A percentile compares a stretch with the other conserved stretches of the same genome.
phyloP scores from a whole-genome alignment of 2,888 invertebrate genomes.

The Volucella zonaria region DNA sequence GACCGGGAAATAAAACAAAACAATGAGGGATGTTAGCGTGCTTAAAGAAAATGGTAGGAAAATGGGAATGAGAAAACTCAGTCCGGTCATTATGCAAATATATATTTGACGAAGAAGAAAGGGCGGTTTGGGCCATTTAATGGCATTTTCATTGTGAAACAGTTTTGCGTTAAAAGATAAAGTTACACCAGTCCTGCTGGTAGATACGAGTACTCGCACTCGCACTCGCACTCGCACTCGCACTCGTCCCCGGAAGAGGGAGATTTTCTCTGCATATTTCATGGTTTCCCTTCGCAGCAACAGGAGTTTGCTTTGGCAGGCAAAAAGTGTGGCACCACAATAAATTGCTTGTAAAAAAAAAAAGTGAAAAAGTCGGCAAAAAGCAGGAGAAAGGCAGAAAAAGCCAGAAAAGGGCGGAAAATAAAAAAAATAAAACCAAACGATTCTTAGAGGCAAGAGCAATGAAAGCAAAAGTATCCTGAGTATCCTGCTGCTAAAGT shows the following conservation, averaged over 20 bases:
- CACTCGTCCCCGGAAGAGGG: not conserved
- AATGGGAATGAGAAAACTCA: slow-evolving; percentile 36
- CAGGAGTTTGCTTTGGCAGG: slow-evolving; percentile 51
- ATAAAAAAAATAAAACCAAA: slow-evolving; percentile 50
- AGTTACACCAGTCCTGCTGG: slow-evolving; percentile 41
- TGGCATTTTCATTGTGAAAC: slow-evolving; percentile 70
- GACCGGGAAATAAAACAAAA: not conserved
- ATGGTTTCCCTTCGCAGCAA: slow-evolving; percentile 63
- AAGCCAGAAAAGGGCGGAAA: slow-evolving; percentile 25
- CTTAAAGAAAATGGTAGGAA: too few relatives aligned
- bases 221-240: too few relatives aligned
- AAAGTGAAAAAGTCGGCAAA: slow-evolving; percentile 25
- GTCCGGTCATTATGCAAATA: slow-evolving; percentile 70
- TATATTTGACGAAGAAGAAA: slow-evolving; percentile 13
- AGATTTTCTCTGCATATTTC: slow-evolving; percentile 62
- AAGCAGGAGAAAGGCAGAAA: slow-evolving; percentile 16
- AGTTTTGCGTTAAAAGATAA: slow-evolving; percentile 65
- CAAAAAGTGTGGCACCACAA: slow-evolving; percentile 56
- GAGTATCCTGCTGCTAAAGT: slow-evolving; percentile 51
- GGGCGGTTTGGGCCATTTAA: slow-evolving; percentile 55
- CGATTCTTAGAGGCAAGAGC: slow-evolving; percentile 38
- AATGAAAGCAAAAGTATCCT: slow-evolving; percentile 56
- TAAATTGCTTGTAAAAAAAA: slow-evolving; percentile 70
- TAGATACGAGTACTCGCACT: too few relatives aligned
- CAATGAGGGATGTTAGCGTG: slow-evolving; percentile 13